phyloP scores from a whole-genome alignment of 2,797 vertebrate genomes.

The Myotis myotis region DNA sequence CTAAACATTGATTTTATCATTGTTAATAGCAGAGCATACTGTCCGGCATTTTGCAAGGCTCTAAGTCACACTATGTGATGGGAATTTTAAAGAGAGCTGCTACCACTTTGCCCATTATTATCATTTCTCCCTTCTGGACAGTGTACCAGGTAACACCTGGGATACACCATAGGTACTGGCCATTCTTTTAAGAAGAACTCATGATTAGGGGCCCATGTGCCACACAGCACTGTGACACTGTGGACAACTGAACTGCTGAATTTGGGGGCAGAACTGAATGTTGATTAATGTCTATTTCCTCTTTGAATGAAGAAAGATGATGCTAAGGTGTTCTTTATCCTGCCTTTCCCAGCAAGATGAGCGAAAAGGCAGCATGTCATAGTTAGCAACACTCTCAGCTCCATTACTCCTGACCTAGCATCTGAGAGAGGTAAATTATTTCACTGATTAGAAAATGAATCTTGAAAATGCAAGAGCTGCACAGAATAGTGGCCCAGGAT shows the following conservation, averaged over 20 bases:
- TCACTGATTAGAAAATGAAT: constrained; percentile 80
- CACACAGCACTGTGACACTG: constrained; percentile 56
- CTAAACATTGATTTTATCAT: constrained; percentile 52
- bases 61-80: constrained; percentile 33
- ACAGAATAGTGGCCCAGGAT: constrained; percentile 66
- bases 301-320: constrained; percentile 58
- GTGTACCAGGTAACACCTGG: constrained; percentile 4
- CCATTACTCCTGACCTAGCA: constrained; percentile 71
- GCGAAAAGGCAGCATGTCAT: constrained; percentile 60
- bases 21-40: constrained; percentile 54
- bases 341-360: constrained; percentile 65
- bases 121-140: constrained; percentile 52
- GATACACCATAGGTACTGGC: constrained; percentile 45
- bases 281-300: constrained; percentile 71
- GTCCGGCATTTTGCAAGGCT: constrained; percentile 27
- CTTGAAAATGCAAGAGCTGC: constrained; percentile 75
- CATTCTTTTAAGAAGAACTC: constrained; percentile 62
- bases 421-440: constrained; percentile 70
- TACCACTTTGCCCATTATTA: constrained; percentile 51
- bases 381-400: constrained; percentile 66
- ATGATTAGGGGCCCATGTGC: constrained; percentile 64
- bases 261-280: constrained; percentile 55
- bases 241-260: constrained; percentile 62
- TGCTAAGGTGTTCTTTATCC: constrained; percentile 63
- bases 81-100: constrained; percentile 62